Base-by-base conservation (phyloP, 2,888 invertebrate genomes). In the Gandaritis pyraliata region DNA sequence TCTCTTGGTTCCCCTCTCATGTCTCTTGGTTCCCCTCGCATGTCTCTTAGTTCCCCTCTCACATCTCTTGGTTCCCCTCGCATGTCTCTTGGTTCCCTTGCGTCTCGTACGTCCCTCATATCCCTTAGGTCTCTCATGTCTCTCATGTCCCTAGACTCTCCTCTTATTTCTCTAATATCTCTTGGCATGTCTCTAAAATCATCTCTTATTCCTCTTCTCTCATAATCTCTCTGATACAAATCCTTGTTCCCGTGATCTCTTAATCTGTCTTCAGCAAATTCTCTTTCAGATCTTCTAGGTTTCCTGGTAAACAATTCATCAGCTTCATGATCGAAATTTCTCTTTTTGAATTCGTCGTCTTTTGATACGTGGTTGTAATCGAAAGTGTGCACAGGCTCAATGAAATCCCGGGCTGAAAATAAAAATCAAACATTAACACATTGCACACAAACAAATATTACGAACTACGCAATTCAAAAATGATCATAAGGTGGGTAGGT, bases 301-400 rank as follows among this genome's bases (percentile, higher is more conserved):
- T 82, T 82, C 64, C 83, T 85, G 16, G 73, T 51, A 69, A 86
- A 90, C 61, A 90, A 66, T 38, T 87, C 85, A 66, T 88, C 88
- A 15, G 75, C 83, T 78, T 89, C 89, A 68, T 73, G 84, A 71
- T 87, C 88, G 73, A 86, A 88, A 73, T 88, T 83, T 62, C 73
- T 85, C 62, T 76, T 86, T 65, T 78, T 85, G 23, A 72, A 72
- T 46, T 88, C 90, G 18, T 78, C 78, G 59, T 89, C 85, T 69
- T 90, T 94, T 52, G 93, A 92, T 74, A 88, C 93, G 77, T 96
- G 95, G 66, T 95, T 94, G 80, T 96, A 96, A 79, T 96, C 95
- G 85, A 95, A 95, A 70, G 94, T 94, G 75, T 94, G 94, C 6
- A 94, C 92, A 18, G 95, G 94, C 77, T 94, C 94, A 70, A 95